Conservation (phyloP, 2,113 vertebrate species). For the Cololabis saira region DNA sequence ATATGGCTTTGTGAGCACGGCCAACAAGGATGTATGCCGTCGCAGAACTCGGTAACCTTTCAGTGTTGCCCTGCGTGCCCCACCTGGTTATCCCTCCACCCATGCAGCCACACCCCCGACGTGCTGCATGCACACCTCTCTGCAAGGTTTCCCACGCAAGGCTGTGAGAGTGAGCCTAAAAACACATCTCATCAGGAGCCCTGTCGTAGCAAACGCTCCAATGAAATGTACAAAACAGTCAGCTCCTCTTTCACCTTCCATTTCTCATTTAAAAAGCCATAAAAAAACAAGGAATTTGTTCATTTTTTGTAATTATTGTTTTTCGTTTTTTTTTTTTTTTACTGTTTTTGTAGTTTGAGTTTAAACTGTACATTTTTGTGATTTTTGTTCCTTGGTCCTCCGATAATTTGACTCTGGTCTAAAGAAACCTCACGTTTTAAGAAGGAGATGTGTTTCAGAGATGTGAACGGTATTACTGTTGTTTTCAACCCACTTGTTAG, state of each 20-base stretch:
- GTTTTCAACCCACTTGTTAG: conserved; percentile 27
- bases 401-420: conserved; percentile 23
- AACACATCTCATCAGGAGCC: conserved; percentile 21
- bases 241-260: conserved; percentile 17
- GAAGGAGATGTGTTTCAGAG: conserved; percentile 27
- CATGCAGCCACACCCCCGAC: conserved; percentile 23
- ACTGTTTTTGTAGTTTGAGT: conserved; percentile 35
- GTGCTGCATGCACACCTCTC: conserved; percentile 16
- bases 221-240: conserved; percentile 40
- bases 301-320: conserved; percentile 73
- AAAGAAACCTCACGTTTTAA: conserved; percentile 19
- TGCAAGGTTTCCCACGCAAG: conserved; percentile 20
- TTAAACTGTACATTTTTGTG: conserved; percentile 57
- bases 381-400: conserved; percentile 18
- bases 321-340: conserved; percentile 53
- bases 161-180: not conserved
- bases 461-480: conserved; percentile 14
- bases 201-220: conserved; percentile 20
- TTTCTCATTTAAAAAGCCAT: conserved; percentile 40
- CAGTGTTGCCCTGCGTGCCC: not conserved
- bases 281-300: conserved; percentile 39
- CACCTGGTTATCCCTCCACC: not conserved
- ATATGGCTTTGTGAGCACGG: conserved; percentile 79
- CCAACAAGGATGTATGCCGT: conserved; percentile 84
- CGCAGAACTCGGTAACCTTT: conserved; percentile 76